phyloP scores from a whole-genome alignment of 2,113 vertebrate species.

The Shinisaurus crocodilurus region DNA sequence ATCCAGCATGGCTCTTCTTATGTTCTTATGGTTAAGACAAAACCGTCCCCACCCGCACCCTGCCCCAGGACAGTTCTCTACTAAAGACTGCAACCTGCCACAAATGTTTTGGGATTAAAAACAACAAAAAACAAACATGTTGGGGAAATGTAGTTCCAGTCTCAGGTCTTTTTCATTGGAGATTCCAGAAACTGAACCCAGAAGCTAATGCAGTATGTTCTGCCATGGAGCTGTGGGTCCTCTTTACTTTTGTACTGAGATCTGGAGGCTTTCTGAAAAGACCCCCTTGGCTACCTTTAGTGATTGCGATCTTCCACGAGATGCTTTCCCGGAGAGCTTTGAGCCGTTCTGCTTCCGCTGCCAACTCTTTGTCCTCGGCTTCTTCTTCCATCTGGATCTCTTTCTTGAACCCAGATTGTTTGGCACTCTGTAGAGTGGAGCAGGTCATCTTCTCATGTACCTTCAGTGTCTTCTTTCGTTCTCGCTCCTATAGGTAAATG shows the following conservation, averaged over 20 bases:
- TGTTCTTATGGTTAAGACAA: background rate
- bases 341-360: slow-evolving; percentile 45
- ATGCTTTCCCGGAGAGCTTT: slow-evolving; percentile 37
- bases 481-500: slow-evolving; percentile 75
- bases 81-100: background rate
- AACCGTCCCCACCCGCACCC: background rate
- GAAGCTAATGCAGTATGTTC: too few species aligned
- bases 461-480: slow-evolving; percentile 75
- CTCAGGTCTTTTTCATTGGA: background rate
- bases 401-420: slow-evolving; percentile 67
- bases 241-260: background rate
- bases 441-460: slow-evolving; percentile 82
- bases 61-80: background rate
- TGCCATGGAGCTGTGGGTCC: background rate
- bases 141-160: too few species aligned
- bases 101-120: too few species aligned
- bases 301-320: slow-evolving; percentile 73
- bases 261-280: background rate
- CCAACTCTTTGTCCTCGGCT: slow-evolving; percentile 48
- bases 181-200: background rate
- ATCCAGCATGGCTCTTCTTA: too few species aligned
- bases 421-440: slow-evolving; percentile 65
- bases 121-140: too few species aligned
- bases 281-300: slow-evolving; percentile 72
- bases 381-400: slow-evolving; percentile 73